Percentiles rank a stretch among this genome's conserved stretches.
Evolutionary conservation across 1,140 invertebrate species (phyloP).

Genomic region (Bradysia coprophila): DNA sequence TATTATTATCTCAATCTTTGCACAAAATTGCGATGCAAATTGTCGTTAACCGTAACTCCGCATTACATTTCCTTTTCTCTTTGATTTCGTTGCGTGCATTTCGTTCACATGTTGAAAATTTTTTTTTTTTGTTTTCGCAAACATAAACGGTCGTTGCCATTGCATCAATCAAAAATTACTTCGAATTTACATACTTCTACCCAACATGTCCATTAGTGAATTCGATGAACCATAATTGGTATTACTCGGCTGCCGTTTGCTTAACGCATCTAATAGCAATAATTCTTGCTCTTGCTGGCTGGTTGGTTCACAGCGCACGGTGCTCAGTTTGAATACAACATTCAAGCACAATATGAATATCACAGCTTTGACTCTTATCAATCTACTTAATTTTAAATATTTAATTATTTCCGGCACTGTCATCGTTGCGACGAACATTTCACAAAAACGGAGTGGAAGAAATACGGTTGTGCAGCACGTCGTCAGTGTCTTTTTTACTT

Average conservation of each 20-base stretch:
- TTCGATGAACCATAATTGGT: constrained; percentile 33
- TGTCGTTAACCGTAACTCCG: too few species aligned
- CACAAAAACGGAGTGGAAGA: not conserved
- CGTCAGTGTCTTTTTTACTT: not conserved
- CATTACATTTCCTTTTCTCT: too few species aligned
- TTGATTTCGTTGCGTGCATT: too few species aligned
- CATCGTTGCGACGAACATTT: not conserved
- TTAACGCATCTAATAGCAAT: constrained; percentile 47
- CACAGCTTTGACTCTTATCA: not conserved
- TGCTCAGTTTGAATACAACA: not conserved
- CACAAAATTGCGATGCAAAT: too few species aligned
- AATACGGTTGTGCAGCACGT: not conserved
- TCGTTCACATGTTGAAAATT: too few species aligned
- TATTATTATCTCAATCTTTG: too few species aligned
- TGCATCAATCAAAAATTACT: too few species aligned
- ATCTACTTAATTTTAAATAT: not conserved
- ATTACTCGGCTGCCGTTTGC: constrained; percentile 37
- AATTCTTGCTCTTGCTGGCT: constrained; percentile 52
- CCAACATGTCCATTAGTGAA: constrained; percentile 61
- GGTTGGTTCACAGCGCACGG: constrained; percentile 20
- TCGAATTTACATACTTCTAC: constrained; percentile 45
- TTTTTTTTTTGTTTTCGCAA: too few species aligned
- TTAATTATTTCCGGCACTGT: constrained; percentile 1
- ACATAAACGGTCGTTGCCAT: too few species aligned
- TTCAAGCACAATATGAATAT: constrained; percentile 1